Percentiles rank a stretch among this genome's conserved stretches.
These are phyloP conservation scores for Oikopleura dioica DNA, from an alignment of 23 tunicate species.

Conservation along the genomic window DNA sequence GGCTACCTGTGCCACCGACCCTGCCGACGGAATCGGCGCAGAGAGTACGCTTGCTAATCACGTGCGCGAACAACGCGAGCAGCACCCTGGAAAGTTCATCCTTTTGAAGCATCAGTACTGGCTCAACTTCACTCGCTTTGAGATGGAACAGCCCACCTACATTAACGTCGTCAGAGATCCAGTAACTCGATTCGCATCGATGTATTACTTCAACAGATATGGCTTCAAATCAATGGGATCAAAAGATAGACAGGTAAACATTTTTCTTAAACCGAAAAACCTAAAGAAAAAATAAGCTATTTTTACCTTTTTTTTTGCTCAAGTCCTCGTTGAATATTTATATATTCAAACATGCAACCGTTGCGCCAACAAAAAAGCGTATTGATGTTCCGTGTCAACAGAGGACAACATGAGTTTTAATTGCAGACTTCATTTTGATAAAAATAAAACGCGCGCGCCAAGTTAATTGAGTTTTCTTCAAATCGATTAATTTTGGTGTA, in stretches of 20 bases:
- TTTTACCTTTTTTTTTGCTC: too few relatives aligned
- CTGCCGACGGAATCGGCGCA: background rate
- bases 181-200: background rate
- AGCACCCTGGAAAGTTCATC: slow-evolving; percentile 21
- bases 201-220: background rate
- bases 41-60: background rate
- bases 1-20: background rate
- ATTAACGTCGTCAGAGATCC: slow-evolving; percentile 9
- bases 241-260: background rate
- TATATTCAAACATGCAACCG: too few relatives aligned
- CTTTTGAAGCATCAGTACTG: slow-evolving; percentile 71
- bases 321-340: too few relatives aligned
- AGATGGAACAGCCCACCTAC: background rate
- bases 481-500: too few relatives aligned
- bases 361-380: too few relatives aligned
- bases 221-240: background rate
- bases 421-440: too few relatives aligned
- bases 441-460: too few relatives aligned
- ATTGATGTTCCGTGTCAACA: too few relatives aligned
- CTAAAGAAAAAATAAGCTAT: too few relatives aligned
- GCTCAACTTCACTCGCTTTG: slow-evolving; percentile 31
- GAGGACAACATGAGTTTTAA: too few relatives aligned
- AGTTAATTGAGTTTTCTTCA: too few relatives aligned
- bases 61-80: background rate
- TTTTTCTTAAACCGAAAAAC: too few relatives aligned